Evolutionary conservation across 2,888 invertebrate genomes (phyloP).

Genomic region (Ceramica pisi): DNA sequence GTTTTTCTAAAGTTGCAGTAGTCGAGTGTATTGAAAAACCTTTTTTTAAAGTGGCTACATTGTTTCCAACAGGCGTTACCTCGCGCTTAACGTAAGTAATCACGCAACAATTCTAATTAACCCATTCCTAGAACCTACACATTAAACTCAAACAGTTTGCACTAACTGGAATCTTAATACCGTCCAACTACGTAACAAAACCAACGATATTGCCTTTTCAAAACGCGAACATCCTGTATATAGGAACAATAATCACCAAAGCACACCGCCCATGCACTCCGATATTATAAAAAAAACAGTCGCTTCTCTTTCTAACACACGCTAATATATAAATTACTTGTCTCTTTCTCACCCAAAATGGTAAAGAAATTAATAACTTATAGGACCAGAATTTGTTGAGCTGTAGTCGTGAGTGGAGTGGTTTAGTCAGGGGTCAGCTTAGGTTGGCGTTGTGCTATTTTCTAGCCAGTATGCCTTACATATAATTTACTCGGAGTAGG

Average conservation of each 20-base stretch:
- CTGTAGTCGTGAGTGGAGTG: conserved; percentile 36
- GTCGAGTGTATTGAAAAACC: not conserved
- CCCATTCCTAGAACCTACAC: conserved; percentile 31
- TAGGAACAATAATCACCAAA: conserved; percentile 81
- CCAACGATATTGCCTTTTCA: conserved; percentile 22
- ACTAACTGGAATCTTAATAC: conserved; percentile 24
- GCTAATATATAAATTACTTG: conserved; percentile 73
- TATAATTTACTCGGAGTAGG: conserved; percentile 84
- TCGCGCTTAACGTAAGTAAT: not conserved
- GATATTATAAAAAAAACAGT: conserved; percentile 73
- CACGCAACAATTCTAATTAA: conserved; percentile 28
- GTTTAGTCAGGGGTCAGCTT: not conserved
- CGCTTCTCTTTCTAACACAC: conserved; percentile 73
- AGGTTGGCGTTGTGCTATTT: conserved; percentile 51
- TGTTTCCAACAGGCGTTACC: not conserved
- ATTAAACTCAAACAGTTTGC: conserved; percentile 18
- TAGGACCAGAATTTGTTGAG: conserved; percentile 70
- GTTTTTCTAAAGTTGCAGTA: not conserved
- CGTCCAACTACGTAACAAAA: conserved; percentile 11
- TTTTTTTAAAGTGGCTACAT: not conserved
- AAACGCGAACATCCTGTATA: conserved; percentile 72
- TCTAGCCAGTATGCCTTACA: conserved; percentile 59
- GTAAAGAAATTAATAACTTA: conserved; percentile 82
- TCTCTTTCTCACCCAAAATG: conserved; percentile 73
- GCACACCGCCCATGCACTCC: conserved; percentile 79